Base-by-base conservation (phyloP, 2,797 vertebrate genomes). In the Amblyraja radiata region DNA sequence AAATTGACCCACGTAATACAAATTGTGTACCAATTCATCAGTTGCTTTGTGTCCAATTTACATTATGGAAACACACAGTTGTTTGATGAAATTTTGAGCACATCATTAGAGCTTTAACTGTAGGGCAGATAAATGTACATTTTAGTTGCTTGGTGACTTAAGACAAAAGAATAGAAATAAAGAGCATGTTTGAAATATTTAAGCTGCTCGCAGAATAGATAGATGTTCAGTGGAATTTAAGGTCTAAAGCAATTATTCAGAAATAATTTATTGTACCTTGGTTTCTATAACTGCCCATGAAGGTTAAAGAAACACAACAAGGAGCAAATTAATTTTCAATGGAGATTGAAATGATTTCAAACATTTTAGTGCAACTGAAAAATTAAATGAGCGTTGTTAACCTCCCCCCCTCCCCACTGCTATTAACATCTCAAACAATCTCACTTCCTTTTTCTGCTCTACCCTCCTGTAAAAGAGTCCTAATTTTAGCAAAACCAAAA, bases 371-470 rank as follows among this genome's bases (percentile, higher is more conserved):
- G 58, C 14, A 16, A 65, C 28, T 65, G 6, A 11, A 61, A 86
- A 86, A 86, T 86, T 14, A 86, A 86, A 14, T 65, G 83, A 63
- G 28, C 16, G 58, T 63, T 14, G 83, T 86, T 63, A 32, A 86
- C 83, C 58, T 32, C 83, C 58, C 83, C 16, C 83, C 13, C 63
- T 28, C 36, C 28, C 25, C 2, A 46, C 46, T 46, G 4, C 2
- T 46, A 10, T 61, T 25, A 54, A 84, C 10, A 86, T 58, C 61
- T 65, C 16, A 86, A 86, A 86, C 28, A 65, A 86, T 86, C 83
- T 86, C 83, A 86, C 28, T 65, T 86, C 83, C 58, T n/a, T 86
- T 86, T 86, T 58, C 83, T 86, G 83, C 58, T 63, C 58, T 63
- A 61, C 28, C 58, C n/a, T 61, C 16, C 18, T 68, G 65, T 68